A percentile compares a stretch with the other conserved stretches of the same genome.
phyloP scores from a whole-genome alignment of 2,888 invertebrate genomes.

The Orchesella flavescens region DNA sequence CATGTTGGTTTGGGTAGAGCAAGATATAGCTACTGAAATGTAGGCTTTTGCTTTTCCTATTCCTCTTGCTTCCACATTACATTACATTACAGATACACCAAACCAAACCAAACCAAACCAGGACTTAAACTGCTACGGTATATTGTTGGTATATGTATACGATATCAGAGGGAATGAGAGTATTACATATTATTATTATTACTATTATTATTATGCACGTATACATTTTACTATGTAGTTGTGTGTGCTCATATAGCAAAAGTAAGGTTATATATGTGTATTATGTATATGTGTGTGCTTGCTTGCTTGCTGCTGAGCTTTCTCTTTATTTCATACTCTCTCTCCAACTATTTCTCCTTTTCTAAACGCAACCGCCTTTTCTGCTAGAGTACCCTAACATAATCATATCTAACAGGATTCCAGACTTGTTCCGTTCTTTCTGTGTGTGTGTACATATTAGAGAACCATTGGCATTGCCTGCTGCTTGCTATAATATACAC shows the following conservation, averaged over 20 bases:
- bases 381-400: slow-evolving; percentile 65
- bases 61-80: background rate
- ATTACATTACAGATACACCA: too few species aligned
- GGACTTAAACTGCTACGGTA: slow-evolving; percentile 1
- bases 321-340: background rate
- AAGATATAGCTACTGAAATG: too few species aligned
- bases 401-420: slow-evolving; percentile 66
- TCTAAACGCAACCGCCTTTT: slow-evolving; percentile 63
- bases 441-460: too few species aligned
- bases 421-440: background rate
- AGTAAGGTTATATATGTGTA: background rate
- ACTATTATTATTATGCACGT: slow-evolving; percentile 18
- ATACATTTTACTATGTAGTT: slow-evolving; percentile 2
- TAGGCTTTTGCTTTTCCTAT: background rate
- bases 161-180: background rate
- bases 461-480: too few species aligned
- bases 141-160: too few species aligned
- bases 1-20: too few species aligned
- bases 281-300: slow-evolving; percentile 6
- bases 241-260: slow-evolving; percentile 1
- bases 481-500: too few species aligned
- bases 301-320: slow-evolving; percentile 10
- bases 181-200: slow-evolving; percentile 30
- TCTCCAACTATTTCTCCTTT: slow-evolving; percentile 22
- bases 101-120: too few species aligned